These are phyloP conservation scores for Hormiphora californensis DNA, from an alignment of 37 sponge, comb jelly and placozoan species.

Conservation along the genomic window DNA sequence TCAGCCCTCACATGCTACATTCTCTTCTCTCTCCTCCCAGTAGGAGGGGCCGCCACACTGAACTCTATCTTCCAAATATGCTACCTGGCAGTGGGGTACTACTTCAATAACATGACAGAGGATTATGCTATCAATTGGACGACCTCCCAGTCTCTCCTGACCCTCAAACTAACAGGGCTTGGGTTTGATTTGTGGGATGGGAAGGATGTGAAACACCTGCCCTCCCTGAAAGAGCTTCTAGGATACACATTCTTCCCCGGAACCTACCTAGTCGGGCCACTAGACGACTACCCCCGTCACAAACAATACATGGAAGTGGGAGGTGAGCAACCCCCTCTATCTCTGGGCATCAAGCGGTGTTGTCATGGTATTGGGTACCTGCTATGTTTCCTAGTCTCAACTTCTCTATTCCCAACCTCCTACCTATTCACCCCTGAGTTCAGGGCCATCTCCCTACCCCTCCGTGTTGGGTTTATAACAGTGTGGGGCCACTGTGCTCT, in stretches of 20 bases:
- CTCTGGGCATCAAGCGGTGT: not conserved
- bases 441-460: not conserved
- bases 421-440: not conserved
- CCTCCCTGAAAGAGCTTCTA: not conserved
- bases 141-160: conserved; percentile 6
- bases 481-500: conserved; percentile 31
- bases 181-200: conserved; percentile 8
- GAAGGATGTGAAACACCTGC: not conserved
- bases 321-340: not conserved
- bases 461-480: not conserved
- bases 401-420: not conserved
- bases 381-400: not conserved
- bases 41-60: not conserved
- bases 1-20: not conserved
- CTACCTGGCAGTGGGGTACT: conserved; percentile 22
- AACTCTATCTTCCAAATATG: conserved; percentile 22
- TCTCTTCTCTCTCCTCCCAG: not conserved
- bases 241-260: conserved; percentile 19
- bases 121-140: conserved; percentile 51
- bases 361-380: conserved; percentile 34
- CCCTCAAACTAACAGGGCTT: conserved; percentile 18
- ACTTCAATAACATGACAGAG: not conserved
- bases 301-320: not conserved
- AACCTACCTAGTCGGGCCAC: conserved; percentile 21
- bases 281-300: not conserved